Conservation (phyloP, 2,113 vertebrate species). For the Aramus guarauna region DNA sequence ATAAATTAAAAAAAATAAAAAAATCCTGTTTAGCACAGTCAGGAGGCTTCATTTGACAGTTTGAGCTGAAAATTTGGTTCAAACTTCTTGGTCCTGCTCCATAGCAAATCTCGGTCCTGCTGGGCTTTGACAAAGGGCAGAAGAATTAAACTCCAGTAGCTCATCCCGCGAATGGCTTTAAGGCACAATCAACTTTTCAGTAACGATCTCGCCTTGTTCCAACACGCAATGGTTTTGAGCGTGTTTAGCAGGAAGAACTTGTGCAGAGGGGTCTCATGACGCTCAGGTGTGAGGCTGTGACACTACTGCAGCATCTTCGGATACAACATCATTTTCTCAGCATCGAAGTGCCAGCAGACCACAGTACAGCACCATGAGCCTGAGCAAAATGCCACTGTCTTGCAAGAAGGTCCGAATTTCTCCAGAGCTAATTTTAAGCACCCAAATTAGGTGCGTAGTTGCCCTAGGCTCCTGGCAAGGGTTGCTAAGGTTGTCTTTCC, state of each 20-base stretch:
- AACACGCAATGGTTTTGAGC: background rate
- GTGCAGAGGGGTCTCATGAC: background rate
- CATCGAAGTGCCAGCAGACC: background rate
- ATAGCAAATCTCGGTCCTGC: background rate
- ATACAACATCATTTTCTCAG: background rate
- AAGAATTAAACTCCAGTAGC: background rate
- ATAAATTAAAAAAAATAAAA: background rate
- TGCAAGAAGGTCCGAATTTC: background rate
- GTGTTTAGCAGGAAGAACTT: background rate
- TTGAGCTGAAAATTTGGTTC: background rate
- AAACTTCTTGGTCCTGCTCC: background rate
- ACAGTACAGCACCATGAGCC: background rate
- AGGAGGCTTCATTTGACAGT: background rate
- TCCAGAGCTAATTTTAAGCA: background rate
- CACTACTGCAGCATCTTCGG: background rate
- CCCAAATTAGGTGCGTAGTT: background rate
- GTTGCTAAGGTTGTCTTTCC: background rate
- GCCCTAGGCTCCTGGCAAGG: background rate
- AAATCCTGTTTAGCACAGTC: background rate
- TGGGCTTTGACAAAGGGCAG: background rate
- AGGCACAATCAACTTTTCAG: background rate
- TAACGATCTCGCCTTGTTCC: background rate
- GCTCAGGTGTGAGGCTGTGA: background rate
- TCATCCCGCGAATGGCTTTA: background rate
- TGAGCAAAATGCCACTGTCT: background rate